Percentiles rank a stretch among this genome's conserved stretches.
Conservation (phyloP, 2,888 invertebrate species). For the Napeogenes sylphis region DNA sequence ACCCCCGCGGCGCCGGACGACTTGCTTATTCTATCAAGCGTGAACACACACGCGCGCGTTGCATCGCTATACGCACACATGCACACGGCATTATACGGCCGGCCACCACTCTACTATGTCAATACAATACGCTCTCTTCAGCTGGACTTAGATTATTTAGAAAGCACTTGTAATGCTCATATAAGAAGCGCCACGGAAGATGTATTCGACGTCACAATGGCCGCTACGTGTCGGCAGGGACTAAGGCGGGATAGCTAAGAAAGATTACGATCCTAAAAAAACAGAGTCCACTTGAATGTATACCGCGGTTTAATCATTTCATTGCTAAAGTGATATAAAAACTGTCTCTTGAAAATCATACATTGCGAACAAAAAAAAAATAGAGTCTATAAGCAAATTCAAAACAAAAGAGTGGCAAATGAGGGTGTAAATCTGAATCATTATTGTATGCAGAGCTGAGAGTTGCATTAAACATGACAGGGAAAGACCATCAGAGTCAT, state of each 20-base stretch:
- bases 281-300: constrained; percentile 68
- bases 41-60: constrained; percentile 61
- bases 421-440: constrained; percentile 46
- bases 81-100: constrained; percentile 70
- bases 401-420: constrained; percentile 22
- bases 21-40: constrained; percentile 79
- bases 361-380: neutral
- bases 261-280: constrained; percentile 78
- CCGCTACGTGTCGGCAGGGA: constrained; percentile 72
- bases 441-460: constrained; percentile 56
- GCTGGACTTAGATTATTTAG: constrained; percentile 79
- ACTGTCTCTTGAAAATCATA: neutral
- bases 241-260: constrained; percentile 65
- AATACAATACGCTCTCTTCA: constrained; percentile 79
- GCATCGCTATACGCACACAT: constrained; percentile 57
- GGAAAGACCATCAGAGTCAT: constrained; percentile 65
- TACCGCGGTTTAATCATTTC: constrained; percentile 43
- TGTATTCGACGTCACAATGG: constrained; percentile 75
- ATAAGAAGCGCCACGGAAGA: constrained; percentile 76
- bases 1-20: constrained; percentile 65
- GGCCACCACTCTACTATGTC: constrained; percentile 78
- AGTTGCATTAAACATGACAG: constrained; percentile 69
- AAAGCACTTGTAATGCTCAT: constrained; percentile 80
- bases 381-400: neutral
- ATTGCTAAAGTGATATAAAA: constrained; percentile 14